phyloP scores from a whole-genome alignment of 2,888 invertebrate species.

The Drosophila neutralis region DNA sequence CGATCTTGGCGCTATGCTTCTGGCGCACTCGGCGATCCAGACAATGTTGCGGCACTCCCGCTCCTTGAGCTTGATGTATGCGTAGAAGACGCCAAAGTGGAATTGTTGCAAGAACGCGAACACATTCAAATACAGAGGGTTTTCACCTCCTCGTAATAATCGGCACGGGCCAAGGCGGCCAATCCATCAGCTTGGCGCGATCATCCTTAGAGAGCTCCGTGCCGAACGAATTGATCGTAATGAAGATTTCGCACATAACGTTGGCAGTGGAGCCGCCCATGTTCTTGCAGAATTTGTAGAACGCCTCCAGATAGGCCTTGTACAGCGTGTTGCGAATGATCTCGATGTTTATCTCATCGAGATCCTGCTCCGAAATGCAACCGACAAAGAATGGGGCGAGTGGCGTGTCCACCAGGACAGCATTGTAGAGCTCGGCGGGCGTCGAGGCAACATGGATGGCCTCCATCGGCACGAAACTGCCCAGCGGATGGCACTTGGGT shows the following conservation, averaged over 20 bases:
- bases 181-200: slow-evolving; percentile 97
- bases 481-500: slow-evolving; percentile 99
- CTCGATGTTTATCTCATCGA: slow-evolving; percentile 99
- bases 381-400: slow-evolving; percentile 99
- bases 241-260: slow-evolving; percentile 99
- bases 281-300: slow-evolving; percentile 97
- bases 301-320: slow-evolving; percentile 98
- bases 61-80: slow-evolving; percentile 99
- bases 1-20: slow-evolving; percentile 99
- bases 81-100: slow-evolving; percentile 99
- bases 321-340: slow-evolving; percentile 99
- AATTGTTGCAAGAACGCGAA: slow-evolving; percentile 99
- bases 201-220: slow-evolving; percentile 99
- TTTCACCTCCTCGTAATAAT: slow-evolving; percentile 99
- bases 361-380: slow-evolving; percentile 99
- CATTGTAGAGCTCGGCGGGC: slow-evolving; percentile 99
- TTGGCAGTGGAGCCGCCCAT: slow-evolving; percentile 99
- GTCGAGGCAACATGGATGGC: slow-evolving; percentile 99
- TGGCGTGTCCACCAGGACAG: slow-evolving; percentile 99
- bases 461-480: slow-evolving; percentile 99
- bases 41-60: slow-evolving; percentile 99
- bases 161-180: slow-evolving; percentile 96
- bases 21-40: slow-evolving; percentile 99
- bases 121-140: too few relatives aligned
- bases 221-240: slow-evolving; percentile 97